Evolutionary conservation across 2,113 vertebrate genomes (phyloP).

Genomic region (Arothron firmamentum): DNA sequence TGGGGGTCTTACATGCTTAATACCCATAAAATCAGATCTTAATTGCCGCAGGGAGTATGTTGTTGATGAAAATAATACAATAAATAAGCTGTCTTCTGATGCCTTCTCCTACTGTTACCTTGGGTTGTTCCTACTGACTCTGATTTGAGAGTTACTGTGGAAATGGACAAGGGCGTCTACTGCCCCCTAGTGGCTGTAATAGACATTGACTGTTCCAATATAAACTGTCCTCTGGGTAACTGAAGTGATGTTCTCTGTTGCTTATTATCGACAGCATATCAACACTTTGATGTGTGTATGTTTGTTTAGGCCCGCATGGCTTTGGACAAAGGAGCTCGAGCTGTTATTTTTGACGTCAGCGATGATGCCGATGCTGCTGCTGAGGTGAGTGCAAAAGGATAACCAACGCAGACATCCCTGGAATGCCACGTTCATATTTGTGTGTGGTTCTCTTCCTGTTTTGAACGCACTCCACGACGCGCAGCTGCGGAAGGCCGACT

Average conservation of each 20-base stretch:
- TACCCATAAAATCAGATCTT: no score
- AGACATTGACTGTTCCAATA: neutral
- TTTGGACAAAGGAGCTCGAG: conserved; percentile 87
- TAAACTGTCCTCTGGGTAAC: no score
- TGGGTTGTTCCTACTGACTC: no score
- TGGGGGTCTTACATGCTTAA: no score
- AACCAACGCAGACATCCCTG: neutral
- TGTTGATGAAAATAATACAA: no score
- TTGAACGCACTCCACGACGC: neutral
- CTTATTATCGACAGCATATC: neutral
- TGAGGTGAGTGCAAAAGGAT: conserved; percentile 77
- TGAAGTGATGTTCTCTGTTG: no score
- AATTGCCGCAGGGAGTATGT: no score
- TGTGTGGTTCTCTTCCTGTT: conserved; percentile 1
- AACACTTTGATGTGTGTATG: neutral
- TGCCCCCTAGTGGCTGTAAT: neutral
- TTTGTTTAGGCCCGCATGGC: conserved; percentile 86
- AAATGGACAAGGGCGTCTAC: no score
- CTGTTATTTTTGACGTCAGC: conserved; percentile 92
- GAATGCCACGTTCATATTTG: neutral
- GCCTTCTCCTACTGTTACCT: no score
- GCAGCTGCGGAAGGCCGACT: conserved; percentile 81
- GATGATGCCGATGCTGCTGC: conserved; percentile 84
- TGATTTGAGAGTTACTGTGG: no score
- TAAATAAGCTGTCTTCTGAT: no score